Percentiles rank a stretch among this genome's conserved stretches.
Conservation (phyloP, 2,888 invertebrate species). For the Athetis lepigone region DNA sequence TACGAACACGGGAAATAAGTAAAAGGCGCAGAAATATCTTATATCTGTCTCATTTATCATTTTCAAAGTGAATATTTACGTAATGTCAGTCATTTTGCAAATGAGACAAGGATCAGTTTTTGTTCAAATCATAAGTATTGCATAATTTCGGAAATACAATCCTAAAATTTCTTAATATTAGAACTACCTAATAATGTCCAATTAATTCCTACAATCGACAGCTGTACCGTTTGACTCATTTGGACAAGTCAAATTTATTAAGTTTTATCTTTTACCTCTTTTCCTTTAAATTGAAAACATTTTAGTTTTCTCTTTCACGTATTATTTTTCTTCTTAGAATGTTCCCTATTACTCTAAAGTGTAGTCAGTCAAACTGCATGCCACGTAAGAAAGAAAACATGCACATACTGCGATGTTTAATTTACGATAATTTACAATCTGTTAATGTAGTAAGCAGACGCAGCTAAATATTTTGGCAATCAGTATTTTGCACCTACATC, state of each 20-base stretch:
- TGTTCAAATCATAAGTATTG: slow-evolving; percentile 36
- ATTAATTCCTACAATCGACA: not conserved
- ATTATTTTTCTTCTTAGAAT: too few relatives aligned
- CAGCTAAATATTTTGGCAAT: too few relatives aligned
- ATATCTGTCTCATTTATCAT: slow-evolving; percentile 59
- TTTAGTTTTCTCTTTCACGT: too few relatives aligned
- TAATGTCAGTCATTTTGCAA: slow-evolving; percentile 55
- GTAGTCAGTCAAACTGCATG: too few relatives aligned
- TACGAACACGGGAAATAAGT: slow-evolving; percentile 33
- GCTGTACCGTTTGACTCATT: not conserved
- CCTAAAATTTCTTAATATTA: not conserved
- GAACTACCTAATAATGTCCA: not conserved
- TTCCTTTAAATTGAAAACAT: too few relatives aligned
- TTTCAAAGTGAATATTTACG: slow-evolving; percentile 52
- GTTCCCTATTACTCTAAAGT: too few relatives aligned
- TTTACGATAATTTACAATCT: too few relatives aligned
- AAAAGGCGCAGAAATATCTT: slow-evolving; percentile 41
- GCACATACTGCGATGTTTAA: too few relatives aligned
- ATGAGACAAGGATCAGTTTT: slow-evolving; percentile 41
- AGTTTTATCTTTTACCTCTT: not conserved
- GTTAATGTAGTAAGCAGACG: too few relatives aligned
- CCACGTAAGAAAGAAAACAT: too few relatives aligned
- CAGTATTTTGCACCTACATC: not conserved
- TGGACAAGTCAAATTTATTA: too few relatives aligned
- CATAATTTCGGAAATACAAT: slow-evolving; percentile 4